Evolutionary conservation across 23 tunicate genomes (phyloP), one percentile per base, ranked within the genome.

Genomic region (Clavelina lepadiformis): DNA sequence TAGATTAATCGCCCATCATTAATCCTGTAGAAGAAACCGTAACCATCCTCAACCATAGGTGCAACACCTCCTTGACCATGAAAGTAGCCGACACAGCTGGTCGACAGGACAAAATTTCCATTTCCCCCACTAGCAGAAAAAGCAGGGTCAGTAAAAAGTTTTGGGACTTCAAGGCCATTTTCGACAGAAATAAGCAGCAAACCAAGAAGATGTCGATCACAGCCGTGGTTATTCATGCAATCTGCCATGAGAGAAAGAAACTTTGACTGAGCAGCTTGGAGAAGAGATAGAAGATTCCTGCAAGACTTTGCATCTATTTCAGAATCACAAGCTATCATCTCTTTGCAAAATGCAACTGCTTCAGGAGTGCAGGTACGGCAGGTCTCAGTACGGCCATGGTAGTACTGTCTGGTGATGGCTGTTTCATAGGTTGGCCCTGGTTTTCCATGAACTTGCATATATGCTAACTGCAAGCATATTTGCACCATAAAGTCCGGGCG

Each of bases 341-440:
- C 83, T 22, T 50, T 65, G 61, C 97, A 75, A 55, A 81, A 89
- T 6, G 61, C 70, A 7, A 89, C 97, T 1, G 56, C 74, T 50
- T 89, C 89, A 18, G 97, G 97, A 46, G 97, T 89, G 54, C 97
- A 89, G 3, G 89, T 81, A 28, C 97, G 66, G 31, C 82, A 75
- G 1, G 97, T 89, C 67, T 89, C 97, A 13, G 97, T 89, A 37
- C 97, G 62, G 32, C 97, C 97, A 71, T 81, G 83, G 49, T 89
- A 81, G 56, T 67, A 89, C 75, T 71, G 72, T 51, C 97, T 69
- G 2, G 97, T 89, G 63, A 80, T 89, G 21, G 97, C 97, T 29
- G 97, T 89, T 50, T 89, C 97, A 60, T 89, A 89, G 18, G 89
- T 76, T n/a, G 97, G 89, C 37, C 85, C 97, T 25, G 97, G 97